Evolutionary conservation across 2,888 invertebrate genomes (phyloP), one percentile per base, ranked within the genome.

Genomic region (Gymnosoma rotundatum): DNA sequence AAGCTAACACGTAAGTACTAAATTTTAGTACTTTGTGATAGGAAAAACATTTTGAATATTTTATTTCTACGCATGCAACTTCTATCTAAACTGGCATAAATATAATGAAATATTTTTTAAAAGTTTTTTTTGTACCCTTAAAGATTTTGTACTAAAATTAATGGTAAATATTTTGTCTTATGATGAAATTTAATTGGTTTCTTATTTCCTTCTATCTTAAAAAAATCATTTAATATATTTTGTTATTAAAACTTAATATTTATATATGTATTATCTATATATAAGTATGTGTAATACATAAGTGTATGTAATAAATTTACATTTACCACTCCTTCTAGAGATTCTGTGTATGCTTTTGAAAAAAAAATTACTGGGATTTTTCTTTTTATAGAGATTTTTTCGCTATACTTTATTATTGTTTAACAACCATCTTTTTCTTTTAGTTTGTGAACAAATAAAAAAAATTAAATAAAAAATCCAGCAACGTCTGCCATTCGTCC

Each of bases 401-500:
- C 67, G 38, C 70, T 70, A 52, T 67, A 76, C 69, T 80, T 84
- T 83, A 75, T 80, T 80, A 80, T 84, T 76, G 76, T 73, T 80
- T 64, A 78, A 76, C 72, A 67, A 83, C 83, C 83, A 79, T 75
- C 83, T 83, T 78, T 72, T 82, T 12, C 45, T 64, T 58, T 81
- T 69, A 60, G 61, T 78, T 75, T 60, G 61, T 63, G 82, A 72
- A 75, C 58, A 52, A 69, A 61, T 56, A 54, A 18, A 64, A 56
- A 66, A 63, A 54, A 38, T 42, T 18, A 54, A 73, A 36, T 14
- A 66, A 73, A 66, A 50, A 73, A 54, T 73, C 48, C 85, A 74
- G 70, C 72, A 73, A 69, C 75, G 66, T 76, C 69, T 82, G 86
- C 78, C 80, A 72, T 80, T 86, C 89, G 90, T 87, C 91, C 90